phyloP scores from a whole-genome alignment of 2,113 vertebrate genomes.

The Dermatemys mawii region DNA sequence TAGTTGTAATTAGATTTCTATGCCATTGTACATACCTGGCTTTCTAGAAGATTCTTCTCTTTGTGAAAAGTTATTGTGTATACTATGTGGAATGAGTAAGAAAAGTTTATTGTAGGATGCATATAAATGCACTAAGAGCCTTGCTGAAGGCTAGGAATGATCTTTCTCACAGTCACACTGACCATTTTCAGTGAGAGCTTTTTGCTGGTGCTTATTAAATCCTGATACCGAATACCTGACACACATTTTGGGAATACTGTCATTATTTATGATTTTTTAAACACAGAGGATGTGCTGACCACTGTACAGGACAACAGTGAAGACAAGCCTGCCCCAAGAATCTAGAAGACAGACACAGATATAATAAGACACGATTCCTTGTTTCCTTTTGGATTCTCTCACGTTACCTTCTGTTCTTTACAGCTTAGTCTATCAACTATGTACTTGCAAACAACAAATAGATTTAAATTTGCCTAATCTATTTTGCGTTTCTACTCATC shows the following conservation, averaged over 20 bases:
- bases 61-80: not conserved
- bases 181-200: not conserved
- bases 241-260: not conserved
- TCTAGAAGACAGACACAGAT: not conserved
- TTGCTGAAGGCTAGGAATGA: not conserved
- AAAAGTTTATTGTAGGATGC: not conserved
- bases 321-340: not conserved
- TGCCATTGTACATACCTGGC: not conserved
- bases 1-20: not conserved
- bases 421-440: not conserved
- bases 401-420: not conserved
- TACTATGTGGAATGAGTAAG: not conserved
- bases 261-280: not conserved
- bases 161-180: not conserved
- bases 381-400: not conserved
- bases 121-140: not conserved
- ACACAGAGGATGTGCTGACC: rapidly evolving
- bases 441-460: not conserved
- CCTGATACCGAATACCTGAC: not conserved
- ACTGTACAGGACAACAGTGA: not conserved
- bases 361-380: not conserved
- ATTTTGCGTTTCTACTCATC: not conserved
- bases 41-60: not conserved
- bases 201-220: not conserved
- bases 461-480: not conserved